Percentiles rank a stretch among this genome's conserved stretches.
Evolutionary conservation across 53 echinoderm and acorn worm species (phyloP).

Genomic region (Crossaster papposus): DNA sequence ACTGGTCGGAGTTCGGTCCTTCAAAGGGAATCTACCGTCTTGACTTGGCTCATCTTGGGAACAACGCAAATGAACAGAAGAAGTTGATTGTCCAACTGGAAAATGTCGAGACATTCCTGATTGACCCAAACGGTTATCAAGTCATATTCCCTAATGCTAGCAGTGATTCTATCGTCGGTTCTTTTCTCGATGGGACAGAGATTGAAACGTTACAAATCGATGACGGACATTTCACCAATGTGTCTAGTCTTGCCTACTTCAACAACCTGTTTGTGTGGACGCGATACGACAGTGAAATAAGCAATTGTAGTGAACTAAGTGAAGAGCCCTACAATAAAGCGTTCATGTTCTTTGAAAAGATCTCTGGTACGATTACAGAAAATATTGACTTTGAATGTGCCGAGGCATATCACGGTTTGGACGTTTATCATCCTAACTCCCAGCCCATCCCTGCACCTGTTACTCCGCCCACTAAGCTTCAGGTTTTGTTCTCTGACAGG

Average conservation of each 20-base stretch:
- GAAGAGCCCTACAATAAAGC: conserved; percentile 40
- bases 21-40: conserved; percentile 72
- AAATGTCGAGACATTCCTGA: conserved; percentile 51
- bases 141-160: conserved; percentile 70
- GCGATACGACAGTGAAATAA: neutral
- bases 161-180: conserved; percentile 58
- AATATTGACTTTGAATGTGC: conserved; percentile 49
- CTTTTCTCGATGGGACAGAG: conserved; percentile 76
- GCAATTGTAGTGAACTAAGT: neutral
- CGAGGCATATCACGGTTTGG: conserved; percentile 76
- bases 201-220: conserved; percentile 6
- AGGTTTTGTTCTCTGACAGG: conserved; percentile 75
- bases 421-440: conserved; percentile 70
- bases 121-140: conserved; percentile 58
- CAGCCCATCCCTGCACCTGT: conserved; percentile 89
- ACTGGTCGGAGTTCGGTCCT: conserved; percentile 75
- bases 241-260: conserved; percentile 71
- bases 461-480: conserved; percentile 66
- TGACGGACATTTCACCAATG: conserved; percentile 49
- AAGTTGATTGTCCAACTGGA: conserved; percentile 57
- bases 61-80: neutral
- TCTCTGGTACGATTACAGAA: neutral
- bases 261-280: conserved; percentile 74
- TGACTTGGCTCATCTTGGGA: conserved; percentile 51
- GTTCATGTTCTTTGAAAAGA: conserved; percentile 39